phyloP scores from a whole-genome alignment of 2,888 invertebrate species.

The Eupithecia insigniata region DNA sequence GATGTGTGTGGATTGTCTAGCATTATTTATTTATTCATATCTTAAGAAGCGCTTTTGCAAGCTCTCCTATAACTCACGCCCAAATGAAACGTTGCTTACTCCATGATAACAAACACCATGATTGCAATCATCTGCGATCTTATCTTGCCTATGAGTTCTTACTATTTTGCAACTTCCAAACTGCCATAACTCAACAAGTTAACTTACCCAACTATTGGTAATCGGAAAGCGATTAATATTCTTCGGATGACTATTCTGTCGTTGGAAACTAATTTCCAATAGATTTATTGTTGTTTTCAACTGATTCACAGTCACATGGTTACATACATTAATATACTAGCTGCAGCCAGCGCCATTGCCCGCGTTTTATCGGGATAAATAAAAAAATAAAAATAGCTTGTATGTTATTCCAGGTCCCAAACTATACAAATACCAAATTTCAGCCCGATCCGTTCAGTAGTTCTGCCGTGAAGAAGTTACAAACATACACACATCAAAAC shows the following conservation, averaged over 20 bases:
- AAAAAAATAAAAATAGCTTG: no score
- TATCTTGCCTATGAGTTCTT: constrained; percentile 38
- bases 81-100: not conserved
- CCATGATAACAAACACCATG: not conserved
- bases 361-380: no score
- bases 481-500: no score
- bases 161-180: constrained; percentile 54
- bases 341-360: no score
- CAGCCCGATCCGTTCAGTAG: no score
- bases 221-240: constrained; percentile 70
- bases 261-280: constrained; percentile 67
- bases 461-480: no score
- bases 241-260: constrained; percentile 67
- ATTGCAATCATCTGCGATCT: not conserved
- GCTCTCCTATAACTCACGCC: not conserved
- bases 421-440: no score
- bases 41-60: no score
- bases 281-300: constrained; percentile 67
- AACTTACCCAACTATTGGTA: constrained; percentile 64
- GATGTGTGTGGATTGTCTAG: no score
- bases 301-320: constrained; percentile 40
- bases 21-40: no score
- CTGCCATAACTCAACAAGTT: constrained; percentile 66
- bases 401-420: no score
- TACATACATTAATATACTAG: constrained; percentile 27